Percentiles rank a stretch among this genome's conserved stretches.
phyloP scores from a whole-genome alignment of 2,113 vertebrate genomes.

The Suricata suricatta region DNA sequence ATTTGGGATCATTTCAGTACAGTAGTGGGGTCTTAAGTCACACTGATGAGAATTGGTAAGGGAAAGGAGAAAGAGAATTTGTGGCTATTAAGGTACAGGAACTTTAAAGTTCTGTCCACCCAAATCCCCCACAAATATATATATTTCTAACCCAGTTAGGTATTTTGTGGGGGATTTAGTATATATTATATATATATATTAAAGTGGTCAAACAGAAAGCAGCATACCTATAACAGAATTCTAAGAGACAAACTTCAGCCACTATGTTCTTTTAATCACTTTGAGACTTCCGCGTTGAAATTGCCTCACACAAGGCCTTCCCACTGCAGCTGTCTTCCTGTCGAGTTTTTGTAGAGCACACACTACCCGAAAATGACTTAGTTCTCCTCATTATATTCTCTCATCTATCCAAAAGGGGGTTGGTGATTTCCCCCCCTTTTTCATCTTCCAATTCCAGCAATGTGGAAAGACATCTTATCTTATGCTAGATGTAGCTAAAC shows the following conservation, averaged over 20 bases:
- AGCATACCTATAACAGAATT: background rate
- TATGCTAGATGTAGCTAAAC: background rate
- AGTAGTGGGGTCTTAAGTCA: background rate
- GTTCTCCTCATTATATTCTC: conserved; percentile 6
- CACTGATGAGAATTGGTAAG: background rate
- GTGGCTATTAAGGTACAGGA: background rate
- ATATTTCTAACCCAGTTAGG: too few relatives aligned
- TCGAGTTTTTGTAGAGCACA: conserved; percentile 5
- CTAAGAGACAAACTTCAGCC: background rate
- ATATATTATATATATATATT: background rate
- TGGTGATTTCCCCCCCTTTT: background rate
- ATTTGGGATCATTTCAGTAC: background rate
- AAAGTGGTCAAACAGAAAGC: background rate
- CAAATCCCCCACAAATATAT: background rate
- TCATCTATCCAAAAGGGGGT: background rate
- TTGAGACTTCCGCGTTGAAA: background rate
- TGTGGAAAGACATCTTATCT: background rate
- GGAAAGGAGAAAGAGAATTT: background rate
- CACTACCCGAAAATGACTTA: background rate
- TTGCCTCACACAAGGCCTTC: background rate
- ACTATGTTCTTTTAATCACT: conserved; percentile 7
- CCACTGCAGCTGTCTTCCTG: background rate
- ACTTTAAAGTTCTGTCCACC: background rate
- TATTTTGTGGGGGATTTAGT: too few relatives aligned
- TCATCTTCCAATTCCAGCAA: background rate